Evolutionary conservation across 2,888 invertebrate species (phyloP).

Genomic region (Pristionchus mayeri): DNA sequence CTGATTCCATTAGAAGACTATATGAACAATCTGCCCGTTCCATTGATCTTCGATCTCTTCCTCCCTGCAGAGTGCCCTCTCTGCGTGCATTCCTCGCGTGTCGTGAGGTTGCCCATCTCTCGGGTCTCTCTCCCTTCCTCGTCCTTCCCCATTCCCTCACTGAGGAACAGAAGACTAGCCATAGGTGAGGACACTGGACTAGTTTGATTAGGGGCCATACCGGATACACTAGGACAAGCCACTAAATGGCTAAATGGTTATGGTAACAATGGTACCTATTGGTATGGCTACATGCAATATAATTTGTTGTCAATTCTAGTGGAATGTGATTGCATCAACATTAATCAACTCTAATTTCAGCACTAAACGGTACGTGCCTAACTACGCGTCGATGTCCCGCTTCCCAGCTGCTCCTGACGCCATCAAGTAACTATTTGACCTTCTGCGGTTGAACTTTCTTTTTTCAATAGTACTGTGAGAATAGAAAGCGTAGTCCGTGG

Average conservation of each 20-base stretch:
- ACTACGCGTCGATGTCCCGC: neutral
- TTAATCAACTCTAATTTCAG: neutral
- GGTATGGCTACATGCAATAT: too few species aligned
- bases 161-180: neutral
- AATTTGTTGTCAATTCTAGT: too few species aligned
- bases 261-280: too few species aligned
- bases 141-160: slow-evolving; percentile 36
- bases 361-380: neutral
- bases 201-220: too few species aligned
- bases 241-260: too few species aligned
- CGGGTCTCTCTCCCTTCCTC: neutral
- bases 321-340: neutral
- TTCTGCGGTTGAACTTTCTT: neutral
- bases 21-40: neutral
- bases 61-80: neutral
- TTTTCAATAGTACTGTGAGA: too few species aligned
- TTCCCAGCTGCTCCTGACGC: neutral
- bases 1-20: neutral
- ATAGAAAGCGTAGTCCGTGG: too few species aligned
- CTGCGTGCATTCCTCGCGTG: neutral
- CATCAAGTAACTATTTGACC: neutral
- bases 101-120: neutral
- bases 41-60: neutral
- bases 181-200: neutral
- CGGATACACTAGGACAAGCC: too few species aligned